These are phyloP conservation scores for Falco biarmicus DNA, from an alignment of 2,797 vertebrate genomes.

Conservation along the genomic window DNA sequence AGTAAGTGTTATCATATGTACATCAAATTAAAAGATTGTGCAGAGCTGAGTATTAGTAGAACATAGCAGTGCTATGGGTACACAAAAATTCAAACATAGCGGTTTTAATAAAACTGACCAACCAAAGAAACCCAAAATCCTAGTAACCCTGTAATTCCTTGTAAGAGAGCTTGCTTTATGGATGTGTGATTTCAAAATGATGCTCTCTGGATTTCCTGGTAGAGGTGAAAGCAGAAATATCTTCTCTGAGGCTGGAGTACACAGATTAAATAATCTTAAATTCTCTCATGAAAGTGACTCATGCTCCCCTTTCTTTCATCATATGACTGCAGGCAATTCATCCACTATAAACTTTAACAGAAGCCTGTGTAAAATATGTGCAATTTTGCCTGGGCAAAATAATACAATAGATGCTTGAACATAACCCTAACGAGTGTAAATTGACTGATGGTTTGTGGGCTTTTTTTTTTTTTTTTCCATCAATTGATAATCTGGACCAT, in stretches of 20 bases:
- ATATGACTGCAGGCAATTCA: not conserved
- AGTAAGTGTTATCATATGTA: not conserved
- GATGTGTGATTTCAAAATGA: not conserved
- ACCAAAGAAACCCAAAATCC: fast-evolving
- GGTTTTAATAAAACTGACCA: not conserved
- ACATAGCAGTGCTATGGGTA: not conserved
- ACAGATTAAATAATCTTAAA: not conserved
- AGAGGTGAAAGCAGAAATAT: not conserved
- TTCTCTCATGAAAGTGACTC: not conserved
- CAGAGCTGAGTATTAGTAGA: not conserved
- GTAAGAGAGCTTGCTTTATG: not conserved
- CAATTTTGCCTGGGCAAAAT: too few relatives aligned
- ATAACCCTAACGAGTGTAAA: not conserved
- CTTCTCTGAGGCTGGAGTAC: not conserved
- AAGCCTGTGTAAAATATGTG: not conserved
- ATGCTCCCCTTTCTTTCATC: not conserved
- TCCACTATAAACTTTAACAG: not conserved
- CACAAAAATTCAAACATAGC: not conserved
- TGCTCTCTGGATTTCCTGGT: not conserved
- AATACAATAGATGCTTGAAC: not conserved
- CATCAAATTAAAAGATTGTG: not conserved
- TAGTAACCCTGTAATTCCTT: not conserved
- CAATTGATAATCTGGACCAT: not conserved
- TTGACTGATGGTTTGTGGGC: not conserved
- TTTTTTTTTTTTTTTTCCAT: not conserved